phyloP scores from a whole-genome alignment of 2,888 invertebrate genomes.

The Choristoneura rosaceana region DNA sequence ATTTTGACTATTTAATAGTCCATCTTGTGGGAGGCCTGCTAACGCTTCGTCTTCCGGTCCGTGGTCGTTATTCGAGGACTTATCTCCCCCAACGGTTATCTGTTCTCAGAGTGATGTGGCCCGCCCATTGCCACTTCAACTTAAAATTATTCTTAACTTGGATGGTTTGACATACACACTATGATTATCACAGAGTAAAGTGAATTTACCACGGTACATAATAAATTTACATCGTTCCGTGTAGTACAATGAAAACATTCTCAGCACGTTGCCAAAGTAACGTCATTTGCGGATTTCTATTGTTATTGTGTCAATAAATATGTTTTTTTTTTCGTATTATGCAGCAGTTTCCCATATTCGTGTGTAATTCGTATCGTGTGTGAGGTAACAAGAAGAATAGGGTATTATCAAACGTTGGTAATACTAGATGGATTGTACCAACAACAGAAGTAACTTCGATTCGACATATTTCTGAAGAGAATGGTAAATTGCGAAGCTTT shows the following conservation, averaged over 20 bases:
- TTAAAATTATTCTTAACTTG: no score
- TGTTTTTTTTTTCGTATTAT: constrained; percentile 60
- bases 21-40: no score
- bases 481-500: not conserved
- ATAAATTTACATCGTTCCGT: constrained; percentile 21
- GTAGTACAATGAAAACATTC: constrained; percentile 46
- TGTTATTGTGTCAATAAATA: constrained; percentile 68
- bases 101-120: no score
- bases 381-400: constrained; percentile 70
- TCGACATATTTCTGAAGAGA: not conserved
- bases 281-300: constrained; percentile 55
- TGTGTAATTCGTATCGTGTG: constrained; percentile 50
- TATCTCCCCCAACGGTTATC: no score
- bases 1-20: no score
- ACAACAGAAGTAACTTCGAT: not conserved
- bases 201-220: no score
- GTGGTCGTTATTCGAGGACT: no score
- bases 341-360: constrained; percentile 68
- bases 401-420: constrained; percentile 74
- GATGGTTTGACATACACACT: no score
- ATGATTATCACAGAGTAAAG: no score
- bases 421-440: constrained; percentile 51
- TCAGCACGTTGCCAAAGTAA: constrained; percentile 53
- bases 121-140: no score
- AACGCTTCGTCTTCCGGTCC: no score